A percentile compares a stretch with the other conserved stretches of the same genome.
phyloP scores from a whole-genome alignment of 2,797 vertebrate species.

The Eidolon dupreanum region DNA sequence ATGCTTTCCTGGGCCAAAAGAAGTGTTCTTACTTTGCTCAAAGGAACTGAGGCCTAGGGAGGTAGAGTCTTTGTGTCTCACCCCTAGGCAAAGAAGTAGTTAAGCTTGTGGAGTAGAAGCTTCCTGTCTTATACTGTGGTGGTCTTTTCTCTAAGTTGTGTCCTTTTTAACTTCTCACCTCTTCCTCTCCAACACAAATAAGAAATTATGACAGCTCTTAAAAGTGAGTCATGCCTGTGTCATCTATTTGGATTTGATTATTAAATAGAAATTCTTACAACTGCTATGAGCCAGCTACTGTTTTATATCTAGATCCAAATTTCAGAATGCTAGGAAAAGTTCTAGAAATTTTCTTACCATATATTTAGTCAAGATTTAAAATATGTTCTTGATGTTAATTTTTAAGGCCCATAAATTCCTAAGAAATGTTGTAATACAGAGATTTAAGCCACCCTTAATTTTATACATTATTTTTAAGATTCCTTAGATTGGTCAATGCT shows the following conservation, averaged over 20 bases:
- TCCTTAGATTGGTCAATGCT: neutral
- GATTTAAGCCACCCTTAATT: neutral
- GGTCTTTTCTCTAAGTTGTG: constrained; percentile 35
- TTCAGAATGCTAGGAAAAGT: constrained; percentile 24
- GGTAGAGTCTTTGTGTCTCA: constrained; percentile 55
- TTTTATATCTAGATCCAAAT: constrained; percentile 19
- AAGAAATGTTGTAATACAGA: constrained; percentile 43
- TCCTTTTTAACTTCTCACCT: constrained; percentile 29
- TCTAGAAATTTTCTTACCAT: constrained; percentile 24
- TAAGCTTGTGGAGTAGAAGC: constrained; percentile 10
- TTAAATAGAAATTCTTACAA: constrained; percentile 44
- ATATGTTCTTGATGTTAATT: constrained; percentile 38
- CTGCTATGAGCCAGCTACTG: neutral
- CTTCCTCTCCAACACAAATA: constrained; percentile 17
- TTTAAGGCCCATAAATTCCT: neutral
- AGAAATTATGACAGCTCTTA: constrained; percentile 9
- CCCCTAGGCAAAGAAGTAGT: neutral
- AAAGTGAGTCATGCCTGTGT: constrained; percentile 32
- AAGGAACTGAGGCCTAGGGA: constrained; percentile 64
- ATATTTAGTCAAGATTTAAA: neutral
- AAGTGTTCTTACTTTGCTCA: constrained; percentile 63
- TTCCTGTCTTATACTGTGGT: neutral
- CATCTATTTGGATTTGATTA: constrained; percentile 56
- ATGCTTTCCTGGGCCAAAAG: constrained; percentile 67
- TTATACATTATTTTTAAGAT: neutral